Percentiles rank a stretch among this genome's conserved stretches.
These are phyloP conservation scores for Arctia plantaginis DNA, from an alignment of 2,888 invertebrate species.

Conservation along the genomic window DNA sequence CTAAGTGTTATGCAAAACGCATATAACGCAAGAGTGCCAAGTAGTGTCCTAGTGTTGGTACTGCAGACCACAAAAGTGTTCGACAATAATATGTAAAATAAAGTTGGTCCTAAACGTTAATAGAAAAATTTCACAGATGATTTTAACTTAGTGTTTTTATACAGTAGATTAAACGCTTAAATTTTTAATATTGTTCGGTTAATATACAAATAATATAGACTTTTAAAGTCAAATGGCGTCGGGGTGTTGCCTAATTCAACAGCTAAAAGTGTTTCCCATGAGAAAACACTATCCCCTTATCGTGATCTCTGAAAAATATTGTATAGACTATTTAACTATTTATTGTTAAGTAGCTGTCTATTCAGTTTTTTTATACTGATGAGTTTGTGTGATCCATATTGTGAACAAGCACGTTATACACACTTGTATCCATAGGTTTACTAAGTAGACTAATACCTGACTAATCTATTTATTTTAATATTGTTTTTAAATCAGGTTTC, in stretches of 20 bases:
- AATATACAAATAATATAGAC: too few species aligned
- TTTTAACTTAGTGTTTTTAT: too few species aligned
- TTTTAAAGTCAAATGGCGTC: too few species aligned
- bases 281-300: too few species aligned
- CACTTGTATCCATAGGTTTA: background rate
- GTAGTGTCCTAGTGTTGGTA: constrained; percentile 63
- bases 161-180: too few species aligned
- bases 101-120: too few species aligned
- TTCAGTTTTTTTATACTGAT: background rate
- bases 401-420: background rate
- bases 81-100: constrained; percentile 1
- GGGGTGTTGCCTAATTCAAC: too few species aligned
- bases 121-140: too few species aligned
- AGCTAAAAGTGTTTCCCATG: too few species aligned
- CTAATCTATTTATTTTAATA: background rate
- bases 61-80: constrained; percentile 52
- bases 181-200: too few species aligned
- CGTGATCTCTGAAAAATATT: too few species aligned
- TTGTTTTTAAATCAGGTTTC: background rate
- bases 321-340: background rate
- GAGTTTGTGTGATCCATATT: background rate
- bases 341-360: background rate
- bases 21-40: constrained; percentile 70
- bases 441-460: background rate
- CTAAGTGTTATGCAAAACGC: constrained; percentile 71